Conservation (phyloP, 2,888 invertebrate genomes). For the Melanotus villosus region DNA sequence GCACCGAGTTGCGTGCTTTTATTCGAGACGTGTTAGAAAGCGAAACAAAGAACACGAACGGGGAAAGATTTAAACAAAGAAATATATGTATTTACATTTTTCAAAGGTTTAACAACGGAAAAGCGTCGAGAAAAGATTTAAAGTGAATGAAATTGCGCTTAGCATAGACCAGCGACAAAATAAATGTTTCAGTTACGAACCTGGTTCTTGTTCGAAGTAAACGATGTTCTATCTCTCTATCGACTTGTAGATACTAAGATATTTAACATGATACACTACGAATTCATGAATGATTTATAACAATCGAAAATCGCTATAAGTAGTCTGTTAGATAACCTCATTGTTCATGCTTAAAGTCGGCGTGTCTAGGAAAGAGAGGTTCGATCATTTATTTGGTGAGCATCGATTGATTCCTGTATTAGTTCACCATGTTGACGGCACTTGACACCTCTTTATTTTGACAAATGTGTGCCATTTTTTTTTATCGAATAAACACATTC, state of each 20-base stretch:
- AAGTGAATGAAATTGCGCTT: conserved; percentile 21
- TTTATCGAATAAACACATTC: conserved; percentile 1
- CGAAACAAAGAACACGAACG: conserved; percentile 10
- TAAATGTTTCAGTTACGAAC: conserved; percentile 26
- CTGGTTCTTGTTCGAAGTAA: conserved; percentile 22
- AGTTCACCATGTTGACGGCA: neutral
- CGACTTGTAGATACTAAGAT: conserved; percentile 33
- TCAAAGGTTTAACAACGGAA: conserved; percentile 21
- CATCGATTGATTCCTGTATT: conserved; percentile 14
- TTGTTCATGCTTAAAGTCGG: conserved; percentile 33
- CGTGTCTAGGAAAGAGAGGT: neutral
- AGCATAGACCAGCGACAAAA: neutral
- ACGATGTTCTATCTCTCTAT: conserved; percentile 16
- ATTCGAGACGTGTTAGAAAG: neutral
- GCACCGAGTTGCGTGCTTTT: conserved; percentile 14
- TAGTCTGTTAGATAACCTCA: conserved; percentile 29
- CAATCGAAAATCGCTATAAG: conserved; percentile 35
- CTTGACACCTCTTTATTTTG: neutral
- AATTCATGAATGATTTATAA: conserved; percentile 34
- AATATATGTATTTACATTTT: conserved; percentile 24
- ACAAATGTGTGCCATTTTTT: neutral
- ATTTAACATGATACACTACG: conserved; percentile 34
- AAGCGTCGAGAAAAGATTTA: conserved; percentile 20
- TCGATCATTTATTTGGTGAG: neutral
- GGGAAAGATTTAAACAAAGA: conserved; percentile 27